Evolutionary conservation across 2,888 invertebrate species (phyloP).

Genomic region (Archips xylosteana): DNA sequence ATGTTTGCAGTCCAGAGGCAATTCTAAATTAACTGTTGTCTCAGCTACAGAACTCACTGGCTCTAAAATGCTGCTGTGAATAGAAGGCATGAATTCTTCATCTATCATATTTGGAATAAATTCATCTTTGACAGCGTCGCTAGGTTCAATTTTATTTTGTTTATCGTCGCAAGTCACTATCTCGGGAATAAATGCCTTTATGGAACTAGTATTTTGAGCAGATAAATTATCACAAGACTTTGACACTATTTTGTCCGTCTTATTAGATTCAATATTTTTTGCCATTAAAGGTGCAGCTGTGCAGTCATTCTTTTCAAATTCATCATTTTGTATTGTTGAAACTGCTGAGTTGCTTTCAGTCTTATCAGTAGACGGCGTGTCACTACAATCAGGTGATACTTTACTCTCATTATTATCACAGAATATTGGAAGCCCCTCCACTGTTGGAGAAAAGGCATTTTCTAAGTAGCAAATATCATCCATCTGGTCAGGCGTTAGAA

Average conservation of each 20-base stretch:
- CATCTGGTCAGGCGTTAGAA: slow-evolving; percentile 96
- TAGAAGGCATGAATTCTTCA: slow-evolving; percentile 87
- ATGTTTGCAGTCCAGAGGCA: slow-evolving; percentile 81
- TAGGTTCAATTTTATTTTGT: slow-evolving; percentile 33
- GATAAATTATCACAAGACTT: slow-evolving; percentile 47
- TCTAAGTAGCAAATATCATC: slow-evolving; percentile 88
- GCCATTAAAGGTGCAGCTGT: slow-evolving; percentile 14
- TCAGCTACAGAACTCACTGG: slow-evolving; percentile 83
- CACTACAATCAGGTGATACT: slow-evolving; percentile 79
- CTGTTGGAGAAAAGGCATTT: slow-evolving; percentile 88
- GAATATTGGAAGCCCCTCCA: slow-evolving; percentile 86
- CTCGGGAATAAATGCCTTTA: slow-evolving; percentile 34
- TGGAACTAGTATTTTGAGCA: slow-evolving; percentile 24
- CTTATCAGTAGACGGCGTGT: slow-evolving; percentile 85
- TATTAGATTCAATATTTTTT: slow-evolving; percentile 17
- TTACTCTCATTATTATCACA: slow-evolving; percentile 77
- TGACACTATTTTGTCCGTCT: slow-evolving; percentile 56
- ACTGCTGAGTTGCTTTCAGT: slow-evolving; percentile 83
- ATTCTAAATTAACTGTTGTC: slow-evolving; percentile 83
- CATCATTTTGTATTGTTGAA: slow-evolving; percentile 81
- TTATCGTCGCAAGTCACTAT: slow-evolving; percentile 36
- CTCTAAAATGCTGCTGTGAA: slow-evolving; percentile 86
- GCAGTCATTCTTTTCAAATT: slow-evolving; percentile 63
- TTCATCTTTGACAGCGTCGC: slow-evolving; percentile 55
- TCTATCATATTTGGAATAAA: slow-evolving; percentile 73